Percentiles rank a stretch among this genome's conserved stretches.
These are phyloP conservation scores for Electrona antarctica DNA, from an alignment of 2,113 vertebrate species.

Conservation along the genomic window DNA sequence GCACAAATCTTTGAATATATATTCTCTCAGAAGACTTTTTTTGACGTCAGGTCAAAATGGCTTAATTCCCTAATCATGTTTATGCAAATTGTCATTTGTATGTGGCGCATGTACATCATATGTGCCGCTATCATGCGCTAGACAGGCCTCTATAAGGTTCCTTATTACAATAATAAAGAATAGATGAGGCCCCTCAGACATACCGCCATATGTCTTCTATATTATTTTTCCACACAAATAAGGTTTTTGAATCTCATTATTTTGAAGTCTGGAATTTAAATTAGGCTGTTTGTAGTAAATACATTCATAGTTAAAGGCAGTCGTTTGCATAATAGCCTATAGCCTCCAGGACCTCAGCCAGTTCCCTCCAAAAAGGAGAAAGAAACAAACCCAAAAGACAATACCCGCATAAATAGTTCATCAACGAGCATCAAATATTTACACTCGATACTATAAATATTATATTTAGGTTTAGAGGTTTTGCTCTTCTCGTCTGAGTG, in stretches of 20 bases:
- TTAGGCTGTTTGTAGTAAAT: slow-evolving; percentile 12
- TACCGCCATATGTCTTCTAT: slow-evolving; percentile 17
- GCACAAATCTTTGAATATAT: no score
- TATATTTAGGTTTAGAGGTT: no score
- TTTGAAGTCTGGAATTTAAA: slow-evolving; percentile 30
- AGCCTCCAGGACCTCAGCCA: no score
- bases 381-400: no score
- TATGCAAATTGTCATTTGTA: slow-evolving; percentile 66
- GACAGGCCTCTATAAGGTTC: slow-evolving; percentile 46
- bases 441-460: no score
- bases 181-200: slow-evolving; percentile 34
- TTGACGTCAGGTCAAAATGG: no score
- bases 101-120: slow-evolving; percentile 49
- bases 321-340: no score
- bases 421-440: no score
- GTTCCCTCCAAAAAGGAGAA: no score
- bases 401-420: no score
- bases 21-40: no score
- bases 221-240: slow-evolving; percentile 25
- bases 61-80: slow-evolving; percentile 61
- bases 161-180: slow-evolving; percentile 43
- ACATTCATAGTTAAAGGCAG: slow-evolving; percentile 23
- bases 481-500: no score
- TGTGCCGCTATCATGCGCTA: slow-evolving; percentile 52
- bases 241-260: slow-evolving; percentile 46